A percentile compares a stretch with the other conserved stretches of the same genome.
phyloP scores from a whole-genome alignment of 1,140 invertebrate genomes.

The Drosophila leontia region DNA sequence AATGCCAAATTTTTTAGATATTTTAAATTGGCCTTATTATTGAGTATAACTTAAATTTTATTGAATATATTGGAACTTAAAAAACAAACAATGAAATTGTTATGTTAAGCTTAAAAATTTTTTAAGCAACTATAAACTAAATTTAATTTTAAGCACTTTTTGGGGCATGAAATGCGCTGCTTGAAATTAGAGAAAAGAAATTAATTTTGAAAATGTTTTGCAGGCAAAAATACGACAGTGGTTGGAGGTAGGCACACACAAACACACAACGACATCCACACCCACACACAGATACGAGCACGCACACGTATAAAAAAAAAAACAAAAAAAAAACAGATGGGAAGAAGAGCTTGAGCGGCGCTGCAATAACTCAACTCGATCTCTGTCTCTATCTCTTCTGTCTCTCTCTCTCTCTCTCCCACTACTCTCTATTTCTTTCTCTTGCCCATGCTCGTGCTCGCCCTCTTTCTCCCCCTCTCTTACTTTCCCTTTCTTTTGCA shows the following conservation, averaged over 20 bases:
- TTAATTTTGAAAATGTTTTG: constrained; percentile 84
- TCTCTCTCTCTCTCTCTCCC: constrained; percentile 37
- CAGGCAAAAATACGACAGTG: constrained; percentile 90
- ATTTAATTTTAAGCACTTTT: neutral
- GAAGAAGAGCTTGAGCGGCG: constrained; percentile 48
- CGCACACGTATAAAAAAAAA: constrained; percentile 12
- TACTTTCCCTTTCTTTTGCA: constrained; percentile 15
- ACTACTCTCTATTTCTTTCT: constrained; percentile 32
- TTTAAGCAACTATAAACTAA: neutral
- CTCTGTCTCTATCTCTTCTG: constrained; percentile 38
- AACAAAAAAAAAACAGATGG: constrained; percentile 14
- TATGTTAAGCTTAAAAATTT: neutral
- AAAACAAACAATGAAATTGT: neutral
- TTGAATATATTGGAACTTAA: neutral
- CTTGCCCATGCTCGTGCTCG: constrained; percentile 29
- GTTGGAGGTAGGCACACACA: constrained; percentile 88
- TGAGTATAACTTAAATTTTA: neutral
- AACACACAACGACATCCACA: constrained; percentile 14
- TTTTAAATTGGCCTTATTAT: neutral
- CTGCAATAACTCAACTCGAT: constrained; percentile 41
- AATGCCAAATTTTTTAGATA: too few relatives aligned
- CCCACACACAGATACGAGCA: constrained; percentile 12
- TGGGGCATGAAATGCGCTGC: constrained; percentile 13
- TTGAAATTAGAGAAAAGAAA: constrained; percentile 14
- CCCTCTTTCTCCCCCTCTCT: constrained; percentile 22